A percentile compares a stretch with the other conserved stretches of the same genome.
phyloP scores from a whole-genome alignment of 2,888 invertebrate genomes.

The Epinotia ramella region DNA sequence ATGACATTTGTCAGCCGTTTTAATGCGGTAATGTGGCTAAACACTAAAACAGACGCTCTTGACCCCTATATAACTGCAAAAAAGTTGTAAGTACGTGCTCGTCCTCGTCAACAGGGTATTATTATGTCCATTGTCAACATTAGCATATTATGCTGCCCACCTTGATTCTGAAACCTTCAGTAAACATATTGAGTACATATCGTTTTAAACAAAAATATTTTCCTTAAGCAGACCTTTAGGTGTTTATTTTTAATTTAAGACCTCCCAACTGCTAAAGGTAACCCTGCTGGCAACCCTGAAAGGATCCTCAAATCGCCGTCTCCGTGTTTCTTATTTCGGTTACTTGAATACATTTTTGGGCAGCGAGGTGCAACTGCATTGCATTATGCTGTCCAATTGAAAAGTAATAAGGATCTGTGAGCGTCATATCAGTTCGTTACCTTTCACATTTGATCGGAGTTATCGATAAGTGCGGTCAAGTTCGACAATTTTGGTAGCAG shows the following conservation, averaged over 20 bases:
- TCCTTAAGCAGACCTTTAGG: slow-evolving; percentile 49
- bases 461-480: slow-evolving; percentile 55
- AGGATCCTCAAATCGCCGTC: slow-evolving; percentile 39
- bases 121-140: slow-evolving; percentile 42
- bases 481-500: slow-evolving; percentile 73
- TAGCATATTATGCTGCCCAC: slow-evolving; percentile 49
- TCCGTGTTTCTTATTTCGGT: slow-evolving; percentile 39
- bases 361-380: slow-evolving; percentile 39
- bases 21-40: slow-evolving; percentile 12
- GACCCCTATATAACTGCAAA: slow-evolving; percentile 36
- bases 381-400: slow-evolving; percentile 7
- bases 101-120: slow-evolving; percentile 39
- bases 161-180: slow-evolving; percentile 56
- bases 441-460: slow-evolving; percentile 3
- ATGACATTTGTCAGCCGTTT: neutral
- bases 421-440: neutral
- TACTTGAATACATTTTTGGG: slow-evolving; percentile 42
- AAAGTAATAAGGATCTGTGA: slow-evolving; percentile 4
- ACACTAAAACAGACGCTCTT: slow-evolving; percentile 27
- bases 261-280: slow-evolving; percentile 49
- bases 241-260: slow-evolving; percentile 55
- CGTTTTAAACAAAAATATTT: slow-evolving; percentile 50
- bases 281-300: slow-evolving; percentile 38
- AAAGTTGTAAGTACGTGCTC: slow-evolving; percentile 6
- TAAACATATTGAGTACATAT: slow-evolving; percentile 45